A percentile compares a stretch with the other conserved stretches of the same genome.
Conservation (phyloP, 1,140 invertebrate genomes). For the Aphelenchoides fujianensis region DNA sequence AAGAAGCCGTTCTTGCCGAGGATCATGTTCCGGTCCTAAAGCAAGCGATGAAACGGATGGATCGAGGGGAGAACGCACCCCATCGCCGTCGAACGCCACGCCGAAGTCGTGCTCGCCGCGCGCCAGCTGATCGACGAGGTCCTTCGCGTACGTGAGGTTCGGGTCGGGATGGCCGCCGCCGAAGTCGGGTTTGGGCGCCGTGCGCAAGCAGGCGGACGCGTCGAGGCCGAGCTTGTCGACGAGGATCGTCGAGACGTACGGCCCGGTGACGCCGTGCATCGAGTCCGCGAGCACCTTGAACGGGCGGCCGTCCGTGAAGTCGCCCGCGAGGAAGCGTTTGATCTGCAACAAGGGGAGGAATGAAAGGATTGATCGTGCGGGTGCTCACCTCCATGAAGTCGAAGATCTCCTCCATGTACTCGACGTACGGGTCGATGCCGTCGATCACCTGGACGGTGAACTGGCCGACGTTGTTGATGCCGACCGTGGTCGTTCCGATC, state of each 20-base stretch:
- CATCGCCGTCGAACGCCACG: conserved; percentile 97
- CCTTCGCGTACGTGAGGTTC: conserved; percentile 89
- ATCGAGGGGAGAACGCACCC: conserved; percentile 66
- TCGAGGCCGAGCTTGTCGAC: conserved; percentile 76
- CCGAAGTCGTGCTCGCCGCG: conserved; percentile 84
- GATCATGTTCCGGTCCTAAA: conserved; percentile 89
- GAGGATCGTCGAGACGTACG: conserved; percentile 87
- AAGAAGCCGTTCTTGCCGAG: conserved; percentile 94
- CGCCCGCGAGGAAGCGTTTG: conserved; percentile 73
- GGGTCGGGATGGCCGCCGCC: conserved; percentile 94
- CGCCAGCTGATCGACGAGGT: conserved; percentile 72
- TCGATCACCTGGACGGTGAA: conserved; percentile 87
- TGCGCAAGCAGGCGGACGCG: conserved; percentile 38
- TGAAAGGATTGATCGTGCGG: background rate
- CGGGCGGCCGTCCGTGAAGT: conserved; percentile 67
- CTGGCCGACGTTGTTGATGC: conserved; percentile 69
- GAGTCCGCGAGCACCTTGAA: conserved; percentile 85
- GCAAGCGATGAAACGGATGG: conserved; percentile 14
- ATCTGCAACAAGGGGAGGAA: conserved; percentile 66
- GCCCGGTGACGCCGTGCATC: conserved; percentile 94
- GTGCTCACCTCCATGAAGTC: conserved; percentile 71
- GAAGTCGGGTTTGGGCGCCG: conserved; percentile 74
- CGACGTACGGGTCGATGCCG: conserved; percentile 82
- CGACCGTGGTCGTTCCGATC: conserved; percentile 69
- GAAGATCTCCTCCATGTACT: conserved; percentile 93